Conservation (phyloP, 2,113 vertebrate genomes). For the Atractosteus spatula region DNA sequence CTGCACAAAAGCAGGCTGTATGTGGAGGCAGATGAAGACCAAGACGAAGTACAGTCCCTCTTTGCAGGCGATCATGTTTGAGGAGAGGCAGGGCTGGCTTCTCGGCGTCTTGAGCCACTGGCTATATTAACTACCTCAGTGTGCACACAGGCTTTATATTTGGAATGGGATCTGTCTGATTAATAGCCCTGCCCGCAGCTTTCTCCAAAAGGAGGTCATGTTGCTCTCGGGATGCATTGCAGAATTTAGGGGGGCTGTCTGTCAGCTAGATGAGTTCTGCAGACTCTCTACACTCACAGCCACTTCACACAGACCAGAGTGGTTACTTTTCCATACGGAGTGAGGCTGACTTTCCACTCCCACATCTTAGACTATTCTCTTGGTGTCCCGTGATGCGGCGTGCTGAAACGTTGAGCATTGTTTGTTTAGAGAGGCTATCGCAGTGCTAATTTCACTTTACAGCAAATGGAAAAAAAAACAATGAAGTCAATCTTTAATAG, state of each 20-base stretch:
- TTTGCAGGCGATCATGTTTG: slow-evolving; percentile 35
- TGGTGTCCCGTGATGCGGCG: too few species aligned
- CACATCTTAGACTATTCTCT: too few species aligned
- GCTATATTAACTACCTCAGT: slow-evolving; percentile 16
- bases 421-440: too few species aligned
- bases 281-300: slow-evolving; percentile 17
- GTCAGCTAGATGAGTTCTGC: slow-evolving; percentile 40
- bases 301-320: too few species aligned
- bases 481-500: too few species aligned
- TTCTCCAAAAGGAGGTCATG: not conserved
- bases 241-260: not conserved
- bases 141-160: slow-evolving; percentile 17
- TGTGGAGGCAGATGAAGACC: slow-evolving; percentile 29
- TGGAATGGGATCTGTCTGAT: slow-evolving; percentile 9
- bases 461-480: too few species aligned
- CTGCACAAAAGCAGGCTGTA: slow-evolving; percentile 7
- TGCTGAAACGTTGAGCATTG: too few species aligned
- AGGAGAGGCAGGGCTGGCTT: slow-evolving; percentile 11
- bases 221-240: not conserved
- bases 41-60: slow-evolving; percentile 28
- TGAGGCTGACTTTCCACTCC: too few species aligned
- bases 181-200: not conserved
- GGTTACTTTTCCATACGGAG: too few species aligned
- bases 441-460: too few species aligned
- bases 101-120: not conserved